These are phyloP conservation scores for Imbricaverruca yamaguchii DNA, from an alignment of 2,888 invertebrate species.

Conservation along the genomic window DNA sequence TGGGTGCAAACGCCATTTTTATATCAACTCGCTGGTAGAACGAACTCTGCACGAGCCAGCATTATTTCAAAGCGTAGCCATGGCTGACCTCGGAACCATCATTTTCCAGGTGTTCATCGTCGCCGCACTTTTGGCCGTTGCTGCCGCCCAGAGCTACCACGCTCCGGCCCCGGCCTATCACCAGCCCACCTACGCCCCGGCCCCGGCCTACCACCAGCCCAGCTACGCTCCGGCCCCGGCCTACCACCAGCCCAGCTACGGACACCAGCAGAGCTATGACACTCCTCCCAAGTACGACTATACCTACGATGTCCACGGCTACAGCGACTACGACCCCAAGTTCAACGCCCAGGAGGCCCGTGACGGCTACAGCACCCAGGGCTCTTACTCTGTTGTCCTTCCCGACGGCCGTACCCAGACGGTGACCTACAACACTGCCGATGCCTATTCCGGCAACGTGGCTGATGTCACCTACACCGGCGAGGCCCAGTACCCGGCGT, in stretches of 20 bases:
- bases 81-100: too few species aligned
- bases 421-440: constrained; percentile 26
- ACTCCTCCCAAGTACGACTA: constrained; percentile 23
- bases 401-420: constrained; percentile 32
- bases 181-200: not conserved
- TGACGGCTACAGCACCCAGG: constrained; percentile 29
- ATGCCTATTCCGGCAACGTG: constrained; percentile 28
- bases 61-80: too few species aligned
- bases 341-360: constrained; percentile 25
- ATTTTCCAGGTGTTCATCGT: not conserved
- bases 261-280: not conserved
- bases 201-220: not conserved
- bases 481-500: constrained; percentile 28
- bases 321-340: constrained; percentile 26
- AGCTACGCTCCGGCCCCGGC: not conserved
- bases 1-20: too few species aligned
- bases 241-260: not conserved
- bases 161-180: not conserved
- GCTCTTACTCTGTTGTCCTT: constrained; percentile 30
- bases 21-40: too few species aligned
- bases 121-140: not conserved
- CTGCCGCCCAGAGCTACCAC: not conserved
- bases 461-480: constrained; percentile 31
- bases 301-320: constrained; percentile 28
- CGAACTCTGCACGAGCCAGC: too few species aligned